Base-by-base conservation (phyloP, 1,140 invertebrate genomes). In the Diabrotica virgifera region DNA sequence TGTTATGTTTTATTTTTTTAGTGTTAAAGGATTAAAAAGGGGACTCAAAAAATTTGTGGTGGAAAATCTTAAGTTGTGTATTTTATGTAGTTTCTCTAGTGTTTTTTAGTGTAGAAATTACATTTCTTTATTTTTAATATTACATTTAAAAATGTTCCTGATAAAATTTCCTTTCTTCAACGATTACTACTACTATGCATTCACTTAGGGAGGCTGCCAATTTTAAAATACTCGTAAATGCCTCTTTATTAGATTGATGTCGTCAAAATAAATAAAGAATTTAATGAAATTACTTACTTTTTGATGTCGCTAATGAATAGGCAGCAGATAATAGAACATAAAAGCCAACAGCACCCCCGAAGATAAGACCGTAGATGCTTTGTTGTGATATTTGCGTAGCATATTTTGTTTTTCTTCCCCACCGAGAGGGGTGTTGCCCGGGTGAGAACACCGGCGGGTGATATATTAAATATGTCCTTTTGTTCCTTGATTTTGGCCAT, bases 201-300 rank as follows among this genome's bases (percentile, higher is more conserved):
- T 10, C 14, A 13, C 36, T n/a, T 24, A 35, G n/a, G 53, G n/a
- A 55, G 36, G 36, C 24, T 13, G 37, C 59, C 40, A 50, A 14
- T 40, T 51, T 60, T 60, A 38, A 24, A 60, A 38, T 60, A 40
- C 52, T 60, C 46, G 35, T 52, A 60, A 60, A 60, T 38, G 59
- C n/a, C 59, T 12, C 40, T 60, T 52, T 51, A 60, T 60, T 60
- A 52, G 46, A 60, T 60, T 60, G 13, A 52, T 50, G 46, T 40
- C 14, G 59, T 52, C 40, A 14, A 13, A 51, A 46, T 51, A 60
- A 60, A 60, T 60, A 60, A 60, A 60, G 59, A 60, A 51, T 60
- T 51, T 60, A 60, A 60, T 60, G 59, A 60, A 60, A 60, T 60
- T 60, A 60, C 52, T 60, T 14, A 60, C 59, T 60, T 60, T 60